These are phyloP conservation scores for Zoanthus sansibaricus DNA, from an alignment of 92 coral and sea anemone genomes.

Conservation along the genomic window DNA sequence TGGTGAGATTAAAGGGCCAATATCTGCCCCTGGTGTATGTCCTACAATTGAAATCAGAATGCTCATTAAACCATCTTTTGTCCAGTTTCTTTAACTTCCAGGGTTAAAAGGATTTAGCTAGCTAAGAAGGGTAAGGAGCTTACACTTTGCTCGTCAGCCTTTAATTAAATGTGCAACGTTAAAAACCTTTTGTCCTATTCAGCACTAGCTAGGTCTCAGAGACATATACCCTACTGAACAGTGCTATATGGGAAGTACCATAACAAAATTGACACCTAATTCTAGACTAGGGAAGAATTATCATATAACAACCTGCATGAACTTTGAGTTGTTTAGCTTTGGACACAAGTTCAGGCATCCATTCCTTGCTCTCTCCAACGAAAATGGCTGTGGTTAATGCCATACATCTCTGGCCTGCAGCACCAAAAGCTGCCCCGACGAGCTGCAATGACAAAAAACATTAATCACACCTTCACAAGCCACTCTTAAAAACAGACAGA, in stretches of 20 bases:
- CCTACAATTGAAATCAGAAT: constrained; percentile 47
- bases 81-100: too few relatives aligned
- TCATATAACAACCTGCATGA: constrained; percentile 75
- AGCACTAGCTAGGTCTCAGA: too few relatives aligned
- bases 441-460: constrained; percentile 62
- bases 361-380: constrained; percentile 96
- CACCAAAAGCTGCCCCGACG: constrained; percentile 99
- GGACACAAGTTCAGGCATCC: constrained; percentile 97
- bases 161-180: too few relatives aligned
- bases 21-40: constrained; percentile 95
- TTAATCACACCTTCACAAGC: neutral
- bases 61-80: neutral
- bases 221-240: too few relatives aligned
- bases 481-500: neutral
- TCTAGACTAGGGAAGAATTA: neutral
- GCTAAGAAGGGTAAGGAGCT: too few relatives aligned
- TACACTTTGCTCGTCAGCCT: too few relatives aligned
- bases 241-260: too few relatives aligned
- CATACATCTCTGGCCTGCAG: constrained; percentile 99
- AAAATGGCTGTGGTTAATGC: constrained; percentile 99
- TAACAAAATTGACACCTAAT: too few relatives aligned
- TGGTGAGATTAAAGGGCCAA: constrained; percentile 98
- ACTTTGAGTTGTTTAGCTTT: constrained; percentile 88
- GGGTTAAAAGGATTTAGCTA: too few relatives aligned
- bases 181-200: too few relatives aligned